phyloP scores from a whole-genome alignment of 2,113 vertebrate species.

The Rhombomys opimus region DNA sequence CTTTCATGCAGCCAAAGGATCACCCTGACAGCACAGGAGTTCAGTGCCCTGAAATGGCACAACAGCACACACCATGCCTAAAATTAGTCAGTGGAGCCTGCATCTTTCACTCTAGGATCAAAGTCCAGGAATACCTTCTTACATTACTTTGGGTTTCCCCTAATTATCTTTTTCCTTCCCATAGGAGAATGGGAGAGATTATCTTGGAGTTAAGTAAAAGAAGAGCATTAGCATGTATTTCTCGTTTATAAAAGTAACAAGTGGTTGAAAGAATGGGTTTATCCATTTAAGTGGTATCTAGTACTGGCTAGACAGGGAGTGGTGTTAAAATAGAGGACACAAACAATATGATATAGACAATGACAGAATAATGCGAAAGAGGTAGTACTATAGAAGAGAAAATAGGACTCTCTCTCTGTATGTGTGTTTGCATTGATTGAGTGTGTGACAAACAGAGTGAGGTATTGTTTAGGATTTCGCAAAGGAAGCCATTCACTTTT shows the following conservation, averaged over 20 bases:
- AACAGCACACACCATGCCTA: not conserved
- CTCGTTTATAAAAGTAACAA: slow-evolving; percentile 30
- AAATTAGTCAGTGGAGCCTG: slow-evolving; percentile 30
- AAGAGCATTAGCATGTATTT: not conserved
- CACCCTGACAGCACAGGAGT: not conserved
- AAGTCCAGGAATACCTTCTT: slow-evolving; percentile 56
- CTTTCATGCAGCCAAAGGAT: not conserved
- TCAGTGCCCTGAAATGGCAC: not conserved
- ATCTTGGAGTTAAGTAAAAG: not conserved
- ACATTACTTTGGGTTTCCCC: slow-evolving; percentile 49
- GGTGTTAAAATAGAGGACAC: not conserved
- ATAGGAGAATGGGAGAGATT: slow-evolving; percentile 27
- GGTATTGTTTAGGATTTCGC: not conserved
- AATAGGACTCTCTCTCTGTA: not conserved
- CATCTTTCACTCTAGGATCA: slow-evolving; percentile 61
- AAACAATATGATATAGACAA: not conserved
- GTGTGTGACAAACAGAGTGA: slow-evolving; percentile 15
- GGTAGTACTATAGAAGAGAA: not conserved
- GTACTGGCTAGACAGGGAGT: not conserved
- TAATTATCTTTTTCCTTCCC: slow-evolving; percentile 6
- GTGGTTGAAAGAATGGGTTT: not conserved
- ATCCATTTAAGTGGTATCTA: not conserved
- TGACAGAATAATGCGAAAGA: not conserved
- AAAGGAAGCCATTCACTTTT: not conserved
- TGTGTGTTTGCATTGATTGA: not conserved